These are phyloP conservation scores for Macrophya annulata DNA, from an alignment of 2,888 invertebrate genomes.

Conservation along the genomic window DNA sequence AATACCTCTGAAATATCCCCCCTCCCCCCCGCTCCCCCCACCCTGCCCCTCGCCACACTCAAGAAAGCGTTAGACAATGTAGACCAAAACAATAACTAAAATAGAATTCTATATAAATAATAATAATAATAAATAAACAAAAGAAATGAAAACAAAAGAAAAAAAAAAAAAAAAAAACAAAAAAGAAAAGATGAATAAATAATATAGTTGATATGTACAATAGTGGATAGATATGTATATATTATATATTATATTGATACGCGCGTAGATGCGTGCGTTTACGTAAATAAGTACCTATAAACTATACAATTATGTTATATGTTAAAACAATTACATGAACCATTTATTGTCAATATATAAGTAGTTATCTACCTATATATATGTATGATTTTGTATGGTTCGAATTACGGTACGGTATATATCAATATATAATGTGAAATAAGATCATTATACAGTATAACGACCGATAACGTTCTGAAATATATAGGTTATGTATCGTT, in stretches of 20 bases:
- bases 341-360: constrained; percentile 15
- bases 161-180: background rate
- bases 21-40: background rate
- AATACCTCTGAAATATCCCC: constrained; percentile 17
- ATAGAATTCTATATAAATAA: constrained; percentile 47
- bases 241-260: background rate
- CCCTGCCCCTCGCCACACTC: background rate
- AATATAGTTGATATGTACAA: constrained; percentile 17
- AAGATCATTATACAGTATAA: constrained; percentile 14
- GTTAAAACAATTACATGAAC: background rate
- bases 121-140: background rate
- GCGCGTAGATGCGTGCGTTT: constrained; percentile 23
- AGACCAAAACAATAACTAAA: constrained; percentile 54
- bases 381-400: constrained; percentile 29
- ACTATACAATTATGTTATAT: constrained; percentile 35
- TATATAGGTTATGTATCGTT: constrained; percentile 40
- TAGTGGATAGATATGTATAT: constrained; percentile 31
- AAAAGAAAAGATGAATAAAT: background rate
- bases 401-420: constrained; percentile 22
- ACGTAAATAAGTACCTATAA: constrained; percentile 18
- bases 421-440: too few species aligned
- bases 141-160: too few species aligned
- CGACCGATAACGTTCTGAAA: background rate
- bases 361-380: background rate
- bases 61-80: constrained; percentile 55